Evolutionary conservation across 2,888 invertebrate species (phyloP).

Genomic region (Cryptus viduatorius): DNA sequence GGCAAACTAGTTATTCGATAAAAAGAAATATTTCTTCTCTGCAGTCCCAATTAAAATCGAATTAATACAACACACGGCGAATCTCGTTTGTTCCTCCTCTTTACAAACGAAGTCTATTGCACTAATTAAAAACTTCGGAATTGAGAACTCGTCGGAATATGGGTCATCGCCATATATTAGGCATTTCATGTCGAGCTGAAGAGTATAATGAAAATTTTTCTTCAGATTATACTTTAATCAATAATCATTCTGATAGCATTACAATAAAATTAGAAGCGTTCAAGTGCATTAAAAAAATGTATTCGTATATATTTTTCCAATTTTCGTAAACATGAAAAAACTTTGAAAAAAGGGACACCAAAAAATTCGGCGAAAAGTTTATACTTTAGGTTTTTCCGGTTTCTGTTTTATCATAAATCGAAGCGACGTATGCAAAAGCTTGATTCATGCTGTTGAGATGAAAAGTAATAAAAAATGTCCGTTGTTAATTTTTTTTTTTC

Average conservation of each 20-base stretch:
- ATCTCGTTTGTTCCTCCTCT: not conserved
- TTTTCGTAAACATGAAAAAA: not conserved
- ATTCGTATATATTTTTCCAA: not conserved
- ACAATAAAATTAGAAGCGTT: too few species aligned
- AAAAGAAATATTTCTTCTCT: conserved; percentile 22
- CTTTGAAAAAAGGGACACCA: not conserved
- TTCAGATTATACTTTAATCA: not conserved
- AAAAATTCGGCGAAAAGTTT: not conserved
- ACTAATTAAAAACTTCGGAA: conserved; percentile 43
- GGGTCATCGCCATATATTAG: conserved; percentile 17
- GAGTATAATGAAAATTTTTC: too few species aligned
- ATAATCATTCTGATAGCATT: not conserved
- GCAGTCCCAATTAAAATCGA: conserved; percentile 30
- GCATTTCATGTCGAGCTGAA: not conserved
- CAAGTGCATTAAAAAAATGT: too few species aligned
- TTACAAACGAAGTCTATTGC: conserved; percentile 25
- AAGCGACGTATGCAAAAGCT: not conserved
- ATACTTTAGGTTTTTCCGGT: too few species aligned
- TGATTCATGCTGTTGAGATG: not conserved
- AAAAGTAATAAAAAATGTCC: not conserved
- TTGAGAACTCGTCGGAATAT: conserved; percentile 13
- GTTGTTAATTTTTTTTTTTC: not conserved
- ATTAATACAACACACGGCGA: not conserved
- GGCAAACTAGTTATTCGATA: conserved; percentile 12
- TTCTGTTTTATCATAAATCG: too few species aligned